Percentiles rank a stretch among this genome's conserved stretches.
Evolutionary conservation across 64 coral and sea anemone species (phyloP).

Genomic region (Montipora sp.): DNA sequence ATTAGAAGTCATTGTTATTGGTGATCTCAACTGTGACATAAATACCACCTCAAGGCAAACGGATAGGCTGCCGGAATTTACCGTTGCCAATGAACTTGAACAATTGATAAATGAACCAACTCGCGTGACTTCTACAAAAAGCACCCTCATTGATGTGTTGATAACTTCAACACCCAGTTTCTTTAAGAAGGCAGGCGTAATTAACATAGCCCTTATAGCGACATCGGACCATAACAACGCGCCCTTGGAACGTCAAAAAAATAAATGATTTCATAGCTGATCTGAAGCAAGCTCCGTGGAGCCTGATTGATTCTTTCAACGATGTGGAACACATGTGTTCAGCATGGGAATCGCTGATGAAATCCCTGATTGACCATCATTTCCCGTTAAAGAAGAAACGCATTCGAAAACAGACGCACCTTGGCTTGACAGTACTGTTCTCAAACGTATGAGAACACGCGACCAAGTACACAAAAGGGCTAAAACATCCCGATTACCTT

Average conservation of each 20-base stretch:
- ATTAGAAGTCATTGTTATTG: background rate
- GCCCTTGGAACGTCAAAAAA: slow-evolving; percentile 7
- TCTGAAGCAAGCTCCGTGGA: slow-evolving; percentile 3
- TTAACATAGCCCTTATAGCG: background rate
- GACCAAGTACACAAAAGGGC: too few species aligned
- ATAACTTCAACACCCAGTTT: background rate
- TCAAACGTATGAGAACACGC: background rate
- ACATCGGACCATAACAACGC: background rate
- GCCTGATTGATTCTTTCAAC: slow-evolving; percentile 9
- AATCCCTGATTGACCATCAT: slow-evolving; percentile 1
- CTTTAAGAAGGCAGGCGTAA: background rate
- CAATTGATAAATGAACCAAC: too few species aligned
- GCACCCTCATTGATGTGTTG: background rate
- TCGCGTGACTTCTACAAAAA: too few species aligned
- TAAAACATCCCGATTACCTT: too few species aligned
- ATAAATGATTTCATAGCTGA: slow-evolving; percentile 15
- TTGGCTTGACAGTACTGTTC: slow-evolving; percentile 28
- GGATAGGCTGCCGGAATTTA: too few species aligned
- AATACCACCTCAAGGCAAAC: too few species aligned
- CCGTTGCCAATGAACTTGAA: too few species aligned
- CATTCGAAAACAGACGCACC: slow-evolving; percentile 22
- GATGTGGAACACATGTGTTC: slow-evolving; percentile 12
- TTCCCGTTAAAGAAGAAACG: background rate
- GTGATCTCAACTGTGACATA: too few species aligned
- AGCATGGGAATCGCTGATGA: slow-evolving; percentile 11